phyloP scores from a whole-genome alignment of 2,888 invertebrate genomes.

The Zonitis immaculata region DNA sequence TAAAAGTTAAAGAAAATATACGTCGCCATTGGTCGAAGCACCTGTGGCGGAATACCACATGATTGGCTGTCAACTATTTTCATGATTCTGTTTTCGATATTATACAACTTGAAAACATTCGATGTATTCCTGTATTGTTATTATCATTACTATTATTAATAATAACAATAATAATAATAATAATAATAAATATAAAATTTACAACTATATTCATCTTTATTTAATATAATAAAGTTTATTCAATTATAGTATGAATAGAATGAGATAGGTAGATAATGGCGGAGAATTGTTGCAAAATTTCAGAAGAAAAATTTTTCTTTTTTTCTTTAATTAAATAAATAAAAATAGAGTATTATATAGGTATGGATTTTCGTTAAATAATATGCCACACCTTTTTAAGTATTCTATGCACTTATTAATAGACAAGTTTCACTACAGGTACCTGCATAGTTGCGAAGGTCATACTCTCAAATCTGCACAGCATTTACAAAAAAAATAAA shows the following conservation, averaged over 20 bases:
- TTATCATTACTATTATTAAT: neutral
- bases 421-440: constrained; percentile 30
- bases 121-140: too few species aligned
- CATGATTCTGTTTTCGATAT: constrained; percentile 12
- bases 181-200: neutral
- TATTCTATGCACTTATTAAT: constrained; percentile 13
- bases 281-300: too few species aligned
- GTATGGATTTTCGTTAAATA: neutral
- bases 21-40: constrained; percentile 22
- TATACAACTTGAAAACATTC: constrained; percentile 21
- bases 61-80: constrained; percentile 21
- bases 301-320: too few species aligned
- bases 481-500: too few species aligned
- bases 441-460: constrained; percentile 37
- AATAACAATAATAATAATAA: neutral
- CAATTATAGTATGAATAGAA: too few species aligned
- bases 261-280: too few species aligned
- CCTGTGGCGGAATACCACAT: constrained; percentile 16
- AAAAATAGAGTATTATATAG: too few species aligned
- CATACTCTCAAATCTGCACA: constrained; percentile 21
- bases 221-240: too few species aligned
- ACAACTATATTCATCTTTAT: too few species aligned
- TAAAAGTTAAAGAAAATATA: constrained; percentile 1
- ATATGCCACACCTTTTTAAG: neutral
- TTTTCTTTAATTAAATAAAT: too few species aligned